Evolutionary conservation across 1,140 invertebrate species (phyloP).

Genomic region (Heliconius eleuchia): DNA sequence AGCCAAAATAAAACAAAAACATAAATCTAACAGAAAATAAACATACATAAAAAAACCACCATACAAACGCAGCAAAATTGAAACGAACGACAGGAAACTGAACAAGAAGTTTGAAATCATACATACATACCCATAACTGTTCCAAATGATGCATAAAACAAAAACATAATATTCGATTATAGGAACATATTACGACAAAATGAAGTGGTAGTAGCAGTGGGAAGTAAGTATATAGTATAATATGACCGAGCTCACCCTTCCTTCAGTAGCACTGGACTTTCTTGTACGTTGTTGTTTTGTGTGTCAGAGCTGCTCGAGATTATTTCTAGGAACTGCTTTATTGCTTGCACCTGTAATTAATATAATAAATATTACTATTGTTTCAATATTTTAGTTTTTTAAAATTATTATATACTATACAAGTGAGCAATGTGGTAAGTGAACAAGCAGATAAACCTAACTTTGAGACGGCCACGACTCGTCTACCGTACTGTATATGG

Average conservation of each 20-base stretch:
- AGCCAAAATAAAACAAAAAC: too few species aligned
- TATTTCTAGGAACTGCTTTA: slow-evolving; percentile 93
- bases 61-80: slow-evolving; percentile 17
- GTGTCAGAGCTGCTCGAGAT: slow-evolving; percentile 89
- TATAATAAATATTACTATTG: background rate
- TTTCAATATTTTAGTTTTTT: too few species aligned
- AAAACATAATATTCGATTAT: slow-evolving; percentile 41
- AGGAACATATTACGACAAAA: slow-evolving; percentile 29
- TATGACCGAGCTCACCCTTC: slow-evolving; percentile 88
- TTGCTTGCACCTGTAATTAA: slow-evolving; percentile 83
- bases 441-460: too few species aligned
- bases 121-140: slow-evolving; percentile 71
- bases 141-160: slow-evolving; percentile 59
- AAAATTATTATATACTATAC: too few species aligned
- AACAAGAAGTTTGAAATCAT: slow-evolving; percentile 37
- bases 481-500: too few species aligned
- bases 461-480: too few species aligned
- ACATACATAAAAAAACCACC: too few species aligned
- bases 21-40: too few species aligned
- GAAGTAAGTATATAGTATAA: background rate
- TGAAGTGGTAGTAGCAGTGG: slow-evolving; percentile 29
- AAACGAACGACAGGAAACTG: slow-evolving; percentile 12
- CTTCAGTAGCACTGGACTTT: slow-evolving; percentile 91
- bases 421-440: too few species aligned
- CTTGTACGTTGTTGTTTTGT: slow-evolving; percentile 81